Conservation (phyloP, 2,113 vertebrate genomes). For the Odontesthes bonariensis region DNA sequence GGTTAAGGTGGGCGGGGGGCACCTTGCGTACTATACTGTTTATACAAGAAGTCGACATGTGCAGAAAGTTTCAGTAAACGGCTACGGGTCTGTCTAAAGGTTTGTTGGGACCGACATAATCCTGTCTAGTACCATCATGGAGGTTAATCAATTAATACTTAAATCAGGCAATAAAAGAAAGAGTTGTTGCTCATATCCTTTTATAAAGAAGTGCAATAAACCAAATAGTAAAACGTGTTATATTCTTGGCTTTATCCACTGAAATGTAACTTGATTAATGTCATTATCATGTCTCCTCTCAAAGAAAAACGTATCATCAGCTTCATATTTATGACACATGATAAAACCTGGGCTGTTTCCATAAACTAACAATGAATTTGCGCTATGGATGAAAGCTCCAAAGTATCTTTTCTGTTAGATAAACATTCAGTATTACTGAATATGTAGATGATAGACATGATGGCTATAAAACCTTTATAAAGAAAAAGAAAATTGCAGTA, state of each 20-base stretch:
- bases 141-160: not conserved
- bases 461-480: not conserved
- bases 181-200: not conserved
- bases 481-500: not conserved
- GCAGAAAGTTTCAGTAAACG: not conserved
- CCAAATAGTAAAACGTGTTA: too few species aligned
- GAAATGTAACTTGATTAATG: too few species aligned
- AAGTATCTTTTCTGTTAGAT: not conserved
- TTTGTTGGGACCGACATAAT: not conserved
- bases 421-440: too few species aligned
- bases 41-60: too few species aligned
- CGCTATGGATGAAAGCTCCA: not conserved
- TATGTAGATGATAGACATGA: too few species aligned
- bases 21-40: too few species aligned
- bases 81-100: not conserved
- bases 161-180: not conserved
- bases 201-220: not conserved
- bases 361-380: not conserved
- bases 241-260: too few species aligned
- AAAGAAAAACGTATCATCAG: not conserved
- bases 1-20: too few species aligned
- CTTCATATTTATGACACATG: not conserved
- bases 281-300: not conserved
- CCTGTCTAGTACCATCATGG: not conserved
- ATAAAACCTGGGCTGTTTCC: not conserved